A percentile compares a stretch with the other conserved stretches of the same genome.
Conservation (phyloP, 2,888 invertebrate genomes). For the Bellardia bayeri region DNA sequence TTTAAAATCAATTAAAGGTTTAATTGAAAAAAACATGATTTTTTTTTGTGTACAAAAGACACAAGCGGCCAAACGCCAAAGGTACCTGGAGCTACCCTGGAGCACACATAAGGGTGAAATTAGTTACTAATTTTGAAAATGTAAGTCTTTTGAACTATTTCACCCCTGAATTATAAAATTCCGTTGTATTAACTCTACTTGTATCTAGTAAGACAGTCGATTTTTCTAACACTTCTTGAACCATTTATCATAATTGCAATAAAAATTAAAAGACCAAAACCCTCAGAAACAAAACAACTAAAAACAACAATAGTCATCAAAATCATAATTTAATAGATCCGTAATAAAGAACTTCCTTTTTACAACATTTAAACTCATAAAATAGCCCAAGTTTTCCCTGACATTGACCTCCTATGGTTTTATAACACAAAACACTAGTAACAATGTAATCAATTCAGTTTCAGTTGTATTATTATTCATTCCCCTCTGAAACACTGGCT, state of each 20-base stretch:
- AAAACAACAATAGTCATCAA: conserved; percentile 1
- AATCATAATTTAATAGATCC: conserved; percentile 26
- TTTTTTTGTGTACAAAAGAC: too few species aligned
- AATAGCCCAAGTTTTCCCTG: conserved; percentile 22
- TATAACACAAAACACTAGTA: conserved; percentile 55
- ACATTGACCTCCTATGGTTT: conserved; percentile 64
- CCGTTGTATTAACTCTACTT: too few species aligned
- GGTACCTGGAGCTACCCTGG: too few species aligned
- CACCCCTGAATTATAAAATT: too few species aligned
- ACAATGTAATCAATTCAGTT: conserved; percentile 48
- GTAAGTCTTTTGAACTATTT: too few species aligned
- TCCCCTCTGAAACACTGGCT: not conserved
- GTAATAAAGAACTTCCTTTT: conserved; percentile 59
- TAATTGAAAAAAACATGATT: too few species aligned
- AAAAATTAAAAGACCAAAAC: not conserved
- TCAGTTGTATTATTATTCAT: conserved; percentile 17
- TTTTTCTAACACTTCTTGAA: not conserved
- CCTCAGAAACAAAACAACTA: not conserved
- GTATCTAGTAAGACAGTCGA: not conserved
- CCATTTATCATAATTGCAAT: not conserved
- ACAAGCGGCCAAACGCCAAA: too few species aligned
- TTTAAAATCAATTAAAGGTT: too few species aligned
- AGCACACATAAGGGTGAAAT: too few species aligned
- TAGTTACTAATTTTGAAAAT: too few species aligned
- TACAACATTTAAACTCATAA: conserved; percentile 34